Evolutionary conservation across 2,113 vertebrate genomes (phyloP), one percentile per base, ranked within the genome.

Genomic region (Brachyistius frenatus): DNA sequence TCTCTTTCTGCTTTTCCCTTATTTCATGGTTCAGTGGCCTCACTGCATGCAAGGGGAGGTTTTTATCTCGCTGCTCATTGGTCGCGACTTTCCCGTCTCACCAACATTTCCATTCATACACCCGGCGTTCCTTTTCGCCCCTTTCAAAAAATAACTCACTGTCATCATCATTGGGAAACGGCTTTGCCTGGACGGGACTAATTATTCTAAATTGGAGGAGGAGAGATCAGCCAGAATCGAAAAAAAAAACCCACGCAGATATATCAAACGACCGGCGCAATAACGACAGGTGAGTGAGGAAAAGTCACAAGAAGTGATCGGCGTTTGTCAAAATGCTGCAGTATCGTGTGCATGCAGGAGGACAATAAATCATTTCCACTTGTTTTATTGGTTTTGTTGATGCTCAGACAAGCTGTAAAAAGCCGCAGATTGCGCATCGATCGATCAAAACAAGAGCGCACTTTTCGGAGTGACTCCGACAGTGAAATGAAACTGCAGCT

Each of bases 1-100:
- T 86, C 81, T 85, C 85, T 74, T 11, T 6, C 74, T 78, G 86
- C 83, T 80, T 85, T 86, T 54, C 87, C 83, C 87, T 91, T 91
- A 91, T 95, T 94, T 93, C 93, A 94, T 78, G 94, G 90, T 93
- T 93, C 90, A 94, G 79, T 91, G 88, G 91, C 88, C 92, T 90
- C 91, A 64, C 82, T 7, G 85, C 88, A 88, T 83, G 77, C 83
- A 36, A 86, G 87, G 90, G 93, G 91, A 91, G 92, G 89, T 84
- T 91, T 93, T 23, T 91, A 89, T 86, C 93, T 94, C 61, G 78
- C 82, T 80, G 80, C 92, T 93, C 89, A 95, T 94, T 94, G 94
- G 94, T 88, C 89, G 86, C 80, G 35, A 52, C 76, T 80, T 37
- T 73, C 70, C 78, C 85, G 81, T 93, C 91, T 78, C 80, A 76